These are phyloP conservation scores for Paratrypauchen microcephalus DNA, from an alignment of 2,797 vertebrate genomes.

Conservation along the genomic window DNA sequence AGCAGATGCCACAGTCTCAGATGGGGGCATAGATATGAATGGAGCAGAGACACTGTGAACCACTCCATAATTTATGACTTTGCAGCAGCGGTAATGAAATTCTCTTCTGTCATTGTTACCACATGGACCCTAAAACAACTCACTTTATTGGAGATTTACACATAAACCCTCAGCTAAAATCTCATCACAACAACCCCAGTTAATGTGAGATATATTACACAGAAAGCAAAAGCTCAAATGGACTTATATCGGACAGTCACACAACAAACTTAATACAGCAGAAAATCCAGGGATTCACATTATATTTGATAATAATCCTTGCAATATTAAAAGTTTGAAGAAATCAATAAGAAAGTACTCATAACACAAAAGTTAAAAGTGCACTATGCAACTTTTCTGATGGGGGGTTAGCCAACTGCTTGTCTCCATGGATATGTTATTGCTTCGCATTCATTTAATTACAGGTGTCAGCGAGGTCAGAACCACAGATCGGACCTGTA, in stretches of 20 bases:
- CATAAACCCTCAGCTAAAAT: slow-evolving; percentile 25
- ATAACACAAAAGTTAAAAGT: no score
- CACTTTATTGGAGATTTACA: slow-evolving; percentile 46
- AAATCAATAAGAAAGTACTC: not conserved
- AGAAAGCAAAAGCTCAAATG: slow-evolving; percentile 57
- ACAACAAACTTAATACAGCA: not conserved
- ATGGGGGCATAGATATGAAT: slow-evolving; percentile 54
- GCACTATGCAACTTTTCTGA: no score
- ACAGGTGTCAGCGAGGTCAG: no score
- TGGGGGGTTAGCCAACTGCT: no score
- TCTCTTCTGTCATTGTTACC: slow-evolving; percentile 63
- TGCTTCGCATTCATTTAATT: no score
- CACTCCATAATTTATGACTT: slow-evolving; percentile 76
- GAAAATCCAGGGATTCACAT: not conserved
- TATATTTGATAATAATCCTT: slow-evolving; percentile 2
- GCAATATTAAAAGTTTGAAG: not conserved
- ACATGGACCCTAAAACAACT: slow-evolving; percentile 27
- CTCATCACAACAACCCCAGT: slow-evolving; percentile 29
- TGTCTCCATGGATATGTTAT: no score
- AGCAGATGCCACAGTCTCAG: slow-evolving; percentile 56
- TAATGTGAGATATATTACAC: slow-evolving; percentile 56
- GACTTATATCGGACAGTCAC: slow-evolving; percentile 41
- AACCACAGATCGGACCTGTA: no score
- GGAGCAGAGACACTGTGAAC: slow-evolving; percentile 63
- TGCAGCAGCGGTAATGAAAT: slow-evolving; percentile 74